These are phyloP conservation scores for Ellobium chinense DNA, from an alignment of 2,888 invertebrate genomes.

Conservation along the genomic window DNA sequence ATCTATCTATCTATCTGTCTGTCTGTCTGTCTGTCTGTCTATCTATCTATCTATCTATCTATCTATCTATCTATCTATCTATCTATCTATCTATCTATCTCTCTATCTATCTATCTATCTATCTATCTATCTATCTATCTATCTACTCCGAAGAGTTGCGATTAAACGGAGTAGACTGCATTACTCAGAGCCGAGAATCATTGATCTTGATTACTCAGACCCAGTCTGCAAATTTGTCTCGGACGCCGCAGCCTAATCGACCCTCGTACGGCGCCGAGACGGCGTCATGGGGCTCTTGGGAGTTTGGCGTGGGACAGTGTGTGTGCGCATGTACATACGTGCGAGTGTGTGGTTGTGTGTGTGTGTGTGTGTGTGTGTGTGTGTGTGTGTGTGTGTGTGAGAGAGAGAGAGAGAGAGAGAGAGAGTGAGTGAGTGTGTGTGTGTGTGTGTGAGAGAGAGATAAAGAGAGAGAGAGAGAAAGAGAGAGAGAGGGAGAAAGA, in stretches of 20 bases:
- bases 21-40: background rate
- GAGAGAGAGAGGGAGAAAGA: background rate
- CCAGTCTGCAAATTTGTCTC: too few species aligned
- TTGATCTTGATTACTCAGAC: too few species aligned
- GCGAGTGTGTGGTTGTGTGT: too few species aligned
- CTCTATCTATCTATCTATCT: background rate
- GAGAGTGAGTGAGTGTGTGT: background rate
- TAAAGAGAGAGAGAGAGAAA: background rate
- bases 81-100: background rate
- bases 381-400: too few species aligned
- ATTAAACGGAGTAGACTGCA: background rate
- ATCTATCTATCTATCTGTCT: slow-evolving; percentile 19
- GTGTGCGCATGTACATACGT: too few species aligned
- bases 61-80: slow-evolving; percentile 2
- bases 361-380: too few species aligned
- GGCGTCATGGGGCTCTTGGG: too few species aligned
- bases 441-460: background rate
- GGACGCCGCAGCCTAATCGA: too few species aligned
- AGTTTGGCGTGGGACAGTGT: too few species aligned
- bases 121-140: background rate
- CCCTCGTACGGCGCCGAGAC: too few species aligned
- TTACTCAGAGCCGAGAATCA: too few species aligned
- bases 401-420: background rate
- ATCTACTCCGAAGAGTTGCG: background rate
- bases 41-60: background rate